These are phyloP conservation scores for Monomorium pharaonis DNA, from an alignment of 1,140 invertebrate genomes.

Conservation along the genomic window DNA sequence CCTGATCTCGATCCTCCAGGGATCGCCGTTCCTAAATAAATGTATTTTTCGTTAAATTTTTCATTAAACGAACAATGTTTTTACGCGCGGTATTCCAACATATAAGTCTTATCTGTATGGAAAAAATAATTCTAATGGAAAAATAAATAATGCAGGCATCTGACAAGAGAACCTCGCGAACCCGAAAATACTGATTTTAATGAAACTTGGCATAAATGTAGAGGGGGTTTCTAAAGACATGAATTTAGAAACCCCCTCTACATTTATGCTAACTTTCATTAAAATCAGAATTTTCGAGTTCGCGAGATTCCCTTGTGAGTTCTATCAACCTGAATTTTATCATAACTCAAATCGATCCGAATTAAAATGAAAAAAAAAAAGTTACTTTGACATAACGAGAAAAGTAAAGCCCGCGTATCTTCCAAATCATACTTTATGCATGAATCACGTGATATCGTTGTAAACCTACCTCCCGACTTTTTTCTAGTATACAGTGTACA, in stretches of 20 bases:
- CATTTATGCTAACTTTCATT: too few relatives aligned
- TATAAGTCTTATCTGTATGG: background rate
- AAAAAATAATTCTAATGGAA: background rate
- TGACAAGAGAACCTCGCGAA: too few relatives aligned
- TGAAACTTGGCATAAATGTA: too few relatives aligned
- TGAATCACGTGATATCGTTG: background rate
- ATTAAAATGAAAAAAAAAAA: background rate
- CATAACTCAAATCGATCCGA: background rate
- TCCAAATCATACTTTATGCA: constrained; percentile 2
- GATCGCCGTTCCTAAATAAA: constrained; percentile 75
- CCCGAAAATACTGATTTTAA: too few relatives aligned
- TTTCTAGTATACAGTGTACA: constrained; percentile 71
- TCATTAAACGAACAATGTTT: background rate
- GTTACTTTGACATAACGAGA: background rate
- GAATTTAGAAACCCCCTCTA: too few relatives aligned
- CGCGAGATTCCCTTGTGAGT: too few relatives aligned
- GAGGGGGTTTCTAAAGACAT: too few relatives aligned
- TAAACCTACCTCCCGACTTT: constrained; percentile 71
- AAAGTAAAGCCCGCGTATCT: background rate
- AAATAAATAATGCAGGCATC: background rate
- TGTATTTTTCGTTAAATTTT: background rate
- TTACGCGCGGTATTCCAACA: background rate
- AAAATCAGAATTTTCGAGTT: too few relatives aligned
- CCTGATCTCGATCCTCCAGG: constrained; percentile 79
- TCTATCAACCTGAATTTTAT: background rate